Conservation (phyloP, 2,113 vertebrate species). For the Bubo bubo region DNA sequence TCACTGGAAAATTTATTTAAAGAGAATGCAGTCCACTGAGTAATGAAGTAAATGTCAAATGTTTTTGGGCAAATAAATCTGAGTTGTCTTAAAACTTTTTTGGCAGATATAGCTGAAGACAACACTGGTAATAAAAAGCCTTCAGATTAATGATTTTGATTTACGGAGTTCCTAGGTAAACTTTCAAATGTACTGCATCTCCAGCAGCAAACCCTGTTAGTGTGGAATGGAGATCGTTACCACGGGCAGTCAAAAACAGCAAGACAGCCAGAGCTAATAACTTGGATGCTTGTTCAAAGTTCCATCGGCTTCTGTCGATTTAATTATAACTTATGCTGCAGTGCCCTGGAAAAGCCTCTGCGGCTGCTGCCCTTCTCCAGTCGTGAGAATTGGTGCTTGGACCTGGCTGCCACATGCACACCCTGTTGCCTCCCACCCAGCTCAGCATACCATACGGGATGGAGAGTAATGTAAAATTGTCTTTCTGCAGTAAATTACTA, state of each 20-base stretch:
- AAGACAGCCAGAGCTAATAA: not conserved
- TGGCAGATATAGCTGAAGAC: not conserved
- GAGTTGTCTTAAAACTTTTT: slow-evolving; percentile 60
- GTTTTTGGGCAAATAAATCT: slow-evolving; percentile 50
- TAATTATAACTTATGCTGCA: accelerated
- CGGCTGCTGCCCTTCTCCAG: not conserved
- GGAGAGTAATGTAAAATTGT: not conserved
- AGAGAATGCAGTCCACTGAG: slow-evolving; percentile 57
- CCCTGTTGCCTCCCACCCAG: not conserved
- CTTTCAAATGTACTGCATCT: not conserved
- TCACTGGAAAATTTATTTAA: slow-evolving; percentile 73
- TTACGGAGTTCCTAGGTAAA: not conserved
- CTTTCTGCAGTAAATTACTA: not conserved
- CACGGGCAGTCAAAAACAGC: accelerated
- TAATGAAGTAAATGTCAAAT: slow-evolving; percentile 73
- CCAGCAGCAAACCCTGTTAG: slow-evolving; percentile 3
- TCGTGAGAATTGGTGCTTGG: accelerated
- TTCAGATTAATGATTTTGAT: not conserved
- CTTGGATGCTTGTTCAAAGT: not conserved
- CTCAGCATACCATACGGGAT: accelerated
- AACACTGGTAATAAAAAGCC: slow-evolving; percentile 1
- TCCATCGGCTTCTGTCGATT: not conserved
- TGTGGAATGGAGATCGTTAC: not conserved
- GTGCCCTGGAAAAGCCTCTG: not conserved
- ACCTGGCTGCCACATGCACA: accelerated